Conservation (phyloP, 2,888 invertebrate species). For the Tipula confusa region DNA sequence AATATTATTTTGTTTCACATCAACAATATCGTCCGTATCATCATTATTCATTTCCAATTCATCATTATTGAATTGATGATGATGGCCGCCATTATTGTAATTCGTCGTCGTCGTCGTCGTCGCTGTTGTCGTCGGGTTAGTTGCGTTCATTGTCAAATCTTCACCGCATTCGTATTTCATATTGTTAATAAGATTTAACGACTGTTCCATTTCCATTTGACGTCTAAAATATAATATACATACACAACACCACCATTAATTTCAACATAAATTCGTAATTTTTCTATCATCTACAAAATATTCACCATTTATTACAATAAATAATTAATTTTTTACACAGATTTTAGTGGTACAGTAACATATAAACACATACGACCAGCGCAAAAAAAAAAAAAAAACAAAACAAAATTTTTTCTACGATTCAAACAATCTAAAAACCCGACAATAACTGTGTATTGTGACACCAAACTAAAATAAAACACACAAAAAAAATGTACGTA, state of each 20-base stretch:
- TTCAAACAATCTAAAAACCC: constrained; percentile 28
- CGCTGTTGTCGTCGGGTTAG: neutral
- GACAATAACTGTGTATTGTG: constrained; percentile 30
- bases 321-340: neutral
- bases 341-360: neutral
- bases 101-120: neutral
- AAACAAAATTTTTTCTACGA: constrained; percentile 27
- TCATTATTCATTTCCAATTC: constrained; percentile 17
- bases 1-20: neutral
- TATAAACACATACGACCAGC: too few relatives aligned
- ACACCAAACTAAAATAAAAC: constrained; percentile 29
- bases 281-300: neutral
- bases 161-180: constrained; percentile 29
- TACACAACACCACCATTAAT: neutral
- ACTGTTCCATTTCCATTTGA: constrained; percentile 26
- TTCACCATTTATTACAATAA: constrained; percentile 9
- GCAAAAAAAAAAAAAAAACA: constrained; percentile 25
- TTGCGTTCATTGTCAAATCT: constrained; percentile 28
- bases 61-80: neutral
- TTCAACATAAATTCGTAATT: neutral
- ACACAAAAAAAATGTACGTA: too few relatives aligned
- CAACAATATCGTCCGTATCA: neutral
- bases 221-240: constrained; percentile 1
- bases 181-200: constrained; percentile 27
- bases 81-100: constrained; percentile 16